These are phyloP conservation scores for Naja naja DNA, from an alignment of 2,113 vertebrate species.

Conservation along the genomic window DNA sequence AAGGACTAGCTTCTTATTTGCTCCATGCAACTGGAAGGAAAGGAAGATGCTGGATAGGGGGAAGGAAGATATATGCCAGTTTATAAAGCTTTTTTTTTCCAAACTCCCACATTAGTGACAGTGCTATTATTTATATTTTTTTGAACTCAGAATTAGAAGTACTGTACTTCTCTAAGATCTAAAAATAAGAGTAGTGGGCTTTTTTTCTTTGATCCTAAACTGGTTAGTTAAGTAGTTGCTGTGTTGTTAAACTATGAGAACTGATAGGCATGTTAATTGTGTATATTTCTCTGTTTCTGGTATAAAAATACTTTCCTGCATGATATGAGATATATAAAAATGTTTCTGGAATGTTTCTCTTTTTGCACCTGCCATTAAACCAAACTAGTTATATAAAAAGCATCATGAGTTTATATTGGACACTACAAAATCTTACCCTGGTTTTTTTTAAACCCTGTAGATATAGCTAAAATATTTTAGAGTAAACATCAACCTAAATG, in stretches of 20 bases:
- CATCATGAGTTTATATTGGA: not conserved
- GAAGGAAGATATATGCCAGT: not conserved
- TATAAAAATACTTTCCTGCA: constrained; percentile 4
- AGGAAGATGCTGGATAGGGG: not conserved
- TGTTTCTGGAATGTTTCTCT: not conserved
- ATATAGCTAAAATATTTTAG: not conserved
- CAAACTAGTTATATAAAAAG: not conserved
- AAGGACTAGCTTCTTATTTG: not conserved
- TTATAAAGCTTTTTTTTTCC: not conserved
- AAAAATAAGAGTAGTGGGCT: not conserved
- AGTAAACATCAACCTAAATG: not conserved
- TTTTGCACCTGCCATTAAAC: fast-evolving
- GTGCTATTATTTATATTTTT: not conserved
- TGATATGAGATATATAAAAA: not conserved
- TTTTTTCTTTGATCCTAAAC: not conserved
- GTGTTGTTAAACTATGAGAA: not conserved
- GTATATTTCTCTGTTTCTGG: not conserved
- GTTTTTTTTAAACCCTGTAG: fast-evolving
- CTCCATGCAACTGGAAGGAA: constrained; percentile 23
- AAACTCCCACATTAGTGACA: constrained; percentile 47
- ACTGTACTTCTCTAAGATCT: not conserved
- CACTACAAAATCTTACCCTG: not conserved
- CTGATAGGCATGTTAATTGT: not conserved
- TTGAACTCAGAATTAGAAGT: not conserved
- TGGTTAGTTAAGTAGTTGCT: not conserved